Base-by-base conservation (phyloP, 2,888 invertebrate species). In the Xylophagus ater region DNA sequence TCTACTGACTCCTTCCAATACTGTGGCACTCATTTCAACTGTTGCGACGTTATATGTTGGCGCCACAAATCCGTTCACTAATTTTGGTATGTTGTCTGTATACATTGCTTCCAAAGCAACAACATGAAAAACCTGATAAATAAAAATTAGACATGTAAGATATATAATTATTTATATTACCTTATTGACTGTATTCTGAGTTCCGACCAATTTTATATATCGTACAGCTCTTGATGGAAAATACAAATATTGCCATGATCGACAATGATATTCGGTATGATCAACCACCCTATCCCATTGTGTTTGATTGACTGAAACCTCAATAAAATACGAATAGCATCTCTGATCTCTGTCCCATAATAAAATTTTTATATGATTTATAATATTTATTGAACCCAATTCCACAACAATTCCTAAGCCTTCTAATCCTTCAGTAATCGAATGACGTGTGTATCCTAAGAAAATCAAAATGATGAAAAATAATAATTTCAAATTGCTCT, bases 181-280 rank as follows among this genome's bases (percentile, higher is more conserved):
- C 69, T 88, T 81, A 64, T 94, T 94, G 18, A 90, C 87, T 12
- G 94, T 92, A 62, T 96, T 96, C 62, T 90, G 84, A 14, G 93
- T 94, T 51, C 97, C 96, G 37, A 84, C 78, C 43, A 86, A 68
- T 51, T 77, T 74, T 49, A 87, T 79, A 60, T 74, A 87, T 65
- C 81, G 82, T 45, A 93, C 88, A 37, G 96, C 93, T 42, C 88
- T 68, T 23, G 86, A 76, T 50, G 80, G 76, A 66, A 98, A 98
- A 69, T 87, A 93, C 34, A 98, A 74, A 59, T 79, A 81, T 69
- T 98, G 98, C 90, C 92, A 94, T 13, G 94, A 94, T 43, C 98
- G 80, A 62, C 98, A 98, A 60, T 82, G 81, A 69, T 85, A 93
- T 48, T 78, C 72, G 47, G 85, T 82, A 69, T 97, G 86, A 68